Evolutionary conservation across 2,113 vertebrate genomes (phyloP).

Genomic region (Monopterus albus): DNA sequence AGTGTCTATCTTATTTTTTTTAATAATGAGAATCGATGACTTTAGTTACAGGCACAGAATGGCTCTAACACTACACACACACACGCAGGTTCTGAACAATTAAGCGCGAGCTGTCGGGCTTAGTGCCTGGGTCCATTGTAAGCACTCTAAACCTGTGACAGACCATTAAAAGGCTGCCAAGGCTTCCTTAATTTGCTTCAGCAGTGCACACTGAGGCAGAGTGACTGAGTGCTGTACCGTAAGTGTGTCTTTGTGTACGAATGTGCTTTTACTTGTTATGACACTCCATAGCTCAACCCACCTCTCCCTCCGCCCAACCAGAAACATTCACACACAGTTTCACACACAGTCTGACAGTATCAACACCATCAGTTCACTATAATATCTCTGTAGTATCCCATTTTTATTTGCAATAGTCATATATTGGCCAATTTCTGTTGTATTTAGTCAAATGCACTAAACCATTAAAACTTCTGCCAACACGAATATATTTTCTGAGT

Average conservation of each 20-base stretch:
- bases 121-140: constrained; percentile 84
- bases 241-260: constrained; percentile 42
- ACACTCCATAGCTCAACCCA: constrained; percentile 38
- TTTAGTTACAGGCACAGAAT: constrained; percentile 78
- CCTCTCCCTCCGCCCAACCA: background rate
- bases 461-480: constrained; percentile 51
- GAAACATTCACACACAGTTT: background rate
- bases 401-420: constrained; percentile 18
- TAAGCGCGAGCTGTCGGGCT: constrained; percentile 83
- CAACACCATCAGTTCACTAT: constrained; percentile 12
- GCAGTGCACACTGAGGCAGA: constrained; percentile 70
- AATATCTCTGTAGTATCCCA: constrained; percentile 1
- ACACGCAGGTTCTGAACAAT: constrained; percentile 81
- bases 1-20: constrained; percentile 64
- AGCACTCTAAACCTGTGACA: constrained; percentile 84
- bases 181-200: constrained; percentile 78
- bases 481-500: constrained; percentile 33
- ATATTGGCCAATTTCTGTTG: constrained; percentile 39
- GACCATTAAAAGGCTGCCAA: constrained; percentile 85
- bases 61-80: constrained; percentile 61
- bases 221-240: constrained; percentile 62
- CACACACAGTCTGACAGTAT: background rate
- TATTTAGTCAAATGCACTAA: constrained; percentile 50
- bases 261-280: constrained; percentile 52
- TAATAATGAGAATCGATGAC: constrained; percentile 76